Conservation (phyloP, 1,140 invertebrate genomes). For the Lepidurus couesii region DNA sequence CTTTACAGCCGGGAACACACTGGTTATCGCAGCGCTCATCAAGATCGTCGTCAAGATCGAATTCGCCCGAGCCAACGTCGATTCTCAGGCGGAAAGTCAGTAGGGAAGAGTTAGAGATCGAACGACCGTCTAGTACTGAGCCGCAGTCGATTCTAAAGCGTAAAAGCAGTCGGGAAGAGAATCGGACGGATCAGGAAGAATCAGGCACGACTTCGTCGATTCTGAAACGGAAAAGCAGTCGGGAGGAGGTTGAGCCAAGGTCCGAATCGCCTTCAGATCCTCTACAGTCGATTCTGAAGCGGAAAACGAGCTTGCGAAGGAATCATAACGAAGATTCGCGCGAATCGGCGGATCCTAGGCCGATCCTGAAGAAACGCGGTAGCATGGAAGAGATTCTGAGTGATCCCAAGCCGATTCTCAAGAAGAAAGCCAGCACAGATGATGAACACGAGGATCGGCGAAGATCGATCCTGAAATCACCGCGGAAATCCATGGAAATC, state of each 20-base stretch:
- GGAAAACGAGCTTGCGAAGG: slow-evolving; percentile 54
- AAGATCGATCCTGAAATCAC: slow-evolving; percentile 71
- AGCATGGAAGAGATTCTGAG: slow-evolving; percentile 51
- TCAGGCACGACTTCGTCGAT: slow-evolving; percentile 58
- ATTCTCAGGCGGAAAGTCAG: slow-evolving; percentile 67
- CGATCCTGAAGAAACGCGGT: slow-evolving; percentile 71
- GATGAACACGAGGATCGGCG: slow-evolving; percentile 65
- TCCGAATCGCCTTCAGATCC: slow-evolving; percentile 26
- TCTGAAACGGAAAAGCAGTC: slow-evolving; percentile 68
- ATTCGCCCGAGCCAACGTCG: slow-evolving; percentile 52
- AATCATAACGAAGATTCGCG: background rate
- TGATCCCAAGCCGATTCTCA: slow-evolving; percentile 65
- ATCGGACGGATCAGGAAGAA: background rate
- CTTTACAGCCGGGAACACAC: slow-evolving; percentile 37
- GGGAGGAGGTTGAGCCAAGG: slow-evolving; percentile 65
- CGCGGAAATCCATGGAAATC: slow-evolving; percentile 40
- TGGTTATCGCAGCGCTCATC: slow-evolving; percentile 40
- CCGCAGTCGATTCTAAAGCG: slow-evolving; percentile 67
- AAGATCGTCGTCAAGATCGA: slow-evolving; percentile 45
- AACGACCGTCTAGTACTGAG: slow-evolving; percentile 21
- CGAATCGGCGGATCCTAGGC: slow-evolving; percentile 51
- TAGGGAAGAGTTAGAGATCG: slow-evolving; percentile 23
- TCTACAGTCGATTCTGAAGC: slow-evolving; percentile 59
- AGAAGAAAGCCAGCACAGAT: slow-evolving; percentile 74
- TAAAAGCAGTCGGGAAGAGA: slow-evolving; percentile 52